A percentile compares a stretch with the other conserved stretches of the same genome.
phyloP scores from a whole-genome alignment of 2,113 vertebrate species.

The Colistium nudipinnis region DNA sequence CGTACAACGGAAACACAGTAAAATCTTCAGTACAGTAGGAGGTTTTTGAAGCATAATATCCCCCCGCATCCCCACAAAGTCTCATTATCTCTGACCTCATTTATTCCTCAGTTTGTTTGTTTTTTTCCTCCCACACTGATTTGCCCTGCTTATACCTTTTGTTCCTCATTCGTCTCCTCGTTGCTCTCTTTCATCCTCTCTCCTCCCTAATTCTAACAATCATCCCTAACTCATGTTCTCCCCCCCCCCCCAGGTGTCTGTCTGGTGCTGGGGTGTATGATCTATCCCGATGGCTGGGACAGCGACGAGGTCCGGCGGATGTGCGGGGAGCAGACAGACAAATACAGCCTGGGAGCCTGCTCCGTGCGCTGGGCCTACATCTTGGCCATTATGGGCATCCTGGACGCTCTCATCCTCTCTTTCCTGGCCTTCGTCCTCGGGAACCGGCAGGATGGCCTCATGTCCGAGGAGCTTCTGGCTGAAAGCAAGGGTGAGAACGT shows the following conservation, averaged over 20 bases:
- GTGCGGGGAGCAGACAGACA: conserved; percentile 96
- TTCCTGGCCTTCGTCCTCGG: conserved; percentile 97
- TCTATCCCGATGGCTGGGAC: conserved; percentile 97
- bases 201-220: not conserved
- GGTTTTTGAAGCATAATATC: conserved; percentile 2
- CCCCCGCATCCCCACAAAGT: conserved; percentile 10
- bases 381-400: conserved; percentile 94
- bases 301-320: conserved; percentile 92
- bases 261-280: conserved; percentile 96
- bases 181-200: not conserved
- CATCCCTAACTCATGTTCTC: not conserved
- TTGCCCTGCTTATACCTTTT: not conserved
- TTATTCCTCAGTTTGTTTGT: not conserved
- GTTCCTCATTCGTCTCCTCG: not conserved
- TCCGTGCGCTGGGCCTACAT: conserved; percentile 97
- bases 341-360: conserved; percentile 94
- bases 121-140: not conserved
- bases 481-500: conserved; percentile 93
- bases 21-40: not conserved
- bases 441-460: conserved; percentile 95
- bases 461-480: conserved; percentile 95
- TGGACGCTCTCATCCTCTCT: conserved; percentile 96
- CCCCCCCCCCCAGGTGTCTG: conserved; percentile 84
- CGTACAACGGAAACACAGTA: conserved; percentile 9
- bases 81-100: conserved; percentile 19